A percentile compares a stretch with the other conserved stretches of the same genome.
Evolutionary conservation across 2,113 vertebrate species (phyloP).

Genomic region (Chionodraco myersi): DNA sequence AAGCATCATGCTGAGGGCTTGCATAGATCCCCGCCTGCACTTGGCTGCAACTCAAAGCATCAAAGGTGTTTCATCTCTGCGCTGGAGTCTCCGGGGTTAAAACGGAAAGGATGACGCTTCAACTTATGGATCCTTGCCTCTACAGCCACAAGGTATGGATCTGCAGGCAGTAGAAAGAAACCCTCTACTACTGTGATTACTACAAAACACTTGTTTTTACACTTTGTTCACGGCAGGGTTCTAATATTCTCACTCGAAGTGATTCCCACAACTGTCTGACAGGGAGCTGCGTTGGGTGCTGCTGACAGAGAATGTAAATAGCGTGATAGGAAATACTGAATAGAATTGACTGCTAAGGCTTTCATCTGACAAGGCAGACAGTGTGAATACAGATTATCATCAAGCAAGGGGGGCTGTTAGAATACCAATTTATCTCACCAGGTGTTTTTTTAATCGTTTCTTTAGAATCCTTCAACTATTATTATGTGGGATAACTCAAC

Average conservation of each 20-base stretch:
- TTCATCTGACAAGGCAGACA: slow-evolving; percentile 73
- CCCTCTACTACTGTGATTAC: slow-evolving; percentile 54
- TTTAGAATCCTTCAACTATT: slow-evolving; percentile 30
- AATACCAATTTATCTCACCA: slow-evolving; percentile 65
- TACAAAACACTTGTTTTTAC: slow-evolving; percentile 76
- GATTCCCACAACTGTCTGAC: slow-evolving; percentile 61
- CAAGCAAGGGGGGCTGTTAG: slow-evolving; percentile 49
- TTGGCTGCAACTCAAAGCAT: slow-evolving; percentile 74
- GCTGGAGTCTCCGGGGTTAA: slow-evolving; percentile 57
- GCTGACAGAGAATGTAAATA: slow-evolving; percentile 73
- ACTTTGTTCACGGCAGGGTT: slow-evolving; percentile 76
- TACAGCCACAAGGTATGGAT: slow-evolving; percentile 54
- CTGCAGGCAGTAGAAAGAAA: slow-evolving; percentile 42
- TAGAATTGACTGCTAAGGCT: slow-evolving; percentile 75
- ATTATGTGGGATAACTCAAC: slow-evolving; percentile 49
- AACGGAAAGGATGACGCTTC: slow-evolving; percentile 68
- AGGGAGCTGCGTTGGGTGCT: slow-evolving; percentile 54
- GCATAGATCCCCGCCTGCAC: slow-evolving; percentile 61
- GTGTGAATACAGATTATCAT: slow-evolving; percentile 77
- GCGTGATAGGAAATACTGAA: slow-evolving; percentile 67
- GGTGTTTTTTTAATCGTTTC: slow-evolving; percentile 38
- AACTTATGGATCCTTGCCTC: slow-evolving; percentile 59
- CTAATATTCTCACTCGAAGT: slow-evolving; percentile 64
- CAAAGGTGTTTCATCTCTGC: slow-evolving; percentile 72
- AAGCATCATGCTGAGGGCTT: slow-evolving; percentile 71